Base-by-base conservation (phyloP, 2,113 vertebrate genomes). In the Rhagologus leucostigma region DNA sequence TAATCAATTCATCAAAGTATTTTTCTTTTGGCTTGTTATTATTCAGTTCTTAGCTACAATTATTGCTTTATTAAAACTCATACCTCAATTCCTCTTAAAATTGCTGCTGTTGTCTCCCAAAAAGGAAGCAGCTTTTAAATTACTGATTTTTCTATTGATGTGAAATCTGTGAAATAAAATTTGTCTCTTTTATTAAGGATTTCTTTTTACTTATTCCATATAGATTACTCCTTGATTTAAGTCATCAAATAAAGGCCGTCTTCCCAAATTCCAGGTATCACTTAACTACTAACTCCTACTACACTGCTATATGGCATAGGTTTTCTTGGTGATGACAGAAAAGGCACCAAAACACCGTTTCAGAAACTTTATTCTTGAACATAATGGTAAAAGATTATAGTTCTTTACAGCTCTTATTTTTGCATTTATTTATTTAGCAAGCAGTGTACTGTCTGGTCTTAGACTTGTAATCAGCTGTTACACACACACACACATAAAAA, bases 291-390 rank as follows among this genome's bases (percentile, higher is more conserved):
- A 9, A 16, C 14, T 73, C 4, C 6, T 47, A 29, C 30, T 87
- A 19, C 15, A 11, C 3, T 56, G 23, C 2, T 64, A 7, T 20
- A 30, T 37, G 19, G 17, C 23, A 44, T 6, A 84, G 29, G 2
- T 50, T 57, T 84, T 65, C 27, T 70, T 74, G 33, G 10, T 23
- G 19, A 67, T 59, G 6, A 7, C 11, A 65, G 22, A 52, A 90
- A n/a, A 85, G 9, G 2, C 5, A 41, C 7, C 0, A 15, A 32
- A 85, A 41, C 2, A 56, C 2, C 1, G 0, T 46, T 73, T 81
- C 35, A 74, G 62, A 74, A 3, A 37, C 13, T 84, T 41, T 33
- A 4, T 10, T 79, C 24, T 65, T 71, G 27, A 71, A 50, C 35
- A 37, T 13, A 6, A 77, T 24, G 15, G 59, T 24, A 35, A 76